phyloP scores from a whole-genome alignment of 2,888 invertebrate species.

The Polia nebulosa region DNA sequence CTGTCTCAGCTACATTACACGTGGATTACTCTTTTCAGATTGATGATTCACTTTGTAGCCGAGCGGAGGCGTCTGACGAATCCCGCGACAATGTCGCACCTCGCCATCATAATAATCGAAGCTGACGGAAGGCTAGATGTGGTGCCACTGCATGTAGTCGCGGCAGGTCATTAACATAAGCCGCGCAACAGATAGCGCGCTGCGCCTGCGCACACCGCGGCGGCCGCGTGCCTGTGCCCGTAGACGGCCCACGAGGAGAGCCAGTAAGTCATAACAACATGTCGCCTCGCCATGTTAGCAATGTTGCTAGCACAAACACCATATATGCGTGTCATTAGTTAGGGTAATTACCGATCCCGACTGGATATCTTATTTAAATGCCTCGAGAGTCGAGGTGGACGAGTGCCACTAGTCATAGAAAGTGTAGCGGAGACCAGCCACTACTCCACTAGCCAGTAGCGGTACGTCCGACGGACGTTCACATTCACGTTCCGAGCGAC shows the following conservation, averaged over 20 bases:
- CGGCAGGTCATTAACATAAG: conserved; percentile 58
- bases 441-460: conserved; percentile 7
- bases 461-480: not conserved
- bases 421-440: too few species aligned
- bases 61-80: conserved; percentile 6
- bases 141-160: conserved; percentile 30
- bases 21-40: conserved; percentile 56
- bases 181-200: conserved; percentile 48
- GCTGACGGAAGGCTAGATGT: conserved; percentile 47
- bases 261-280: conserved; percentile 61
- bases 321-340: conserved; percentile 71
- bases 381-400: conserved; percentile 51
- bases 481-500: conserved; percentile 1
- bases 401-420: conserved; percentile 43
- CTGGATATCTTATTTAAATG: conserved; percentile 73
- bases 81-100: conserved; percentile 23
- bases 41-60: conserved; percentile 66
- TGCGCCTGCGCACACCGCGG: too few species aligned
- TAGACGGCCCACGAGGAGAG: conserved; percentile 62
- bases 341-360: conserved; percentile 68
- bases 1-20: conserved; percentile 44
- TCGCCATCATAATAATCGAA: conserved; percentile 26
- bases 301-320: conserved; percentile 67
- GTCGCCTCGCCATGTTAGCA: conserved; percentile 62
- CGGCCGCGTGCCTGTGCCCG: conserved; percentile 41